These are phyloP conservation scores for Loriculus beryllinus DNA, from an alignment of 2,797 vertebrate genomes.

Conservation along the genomic window DNA sequence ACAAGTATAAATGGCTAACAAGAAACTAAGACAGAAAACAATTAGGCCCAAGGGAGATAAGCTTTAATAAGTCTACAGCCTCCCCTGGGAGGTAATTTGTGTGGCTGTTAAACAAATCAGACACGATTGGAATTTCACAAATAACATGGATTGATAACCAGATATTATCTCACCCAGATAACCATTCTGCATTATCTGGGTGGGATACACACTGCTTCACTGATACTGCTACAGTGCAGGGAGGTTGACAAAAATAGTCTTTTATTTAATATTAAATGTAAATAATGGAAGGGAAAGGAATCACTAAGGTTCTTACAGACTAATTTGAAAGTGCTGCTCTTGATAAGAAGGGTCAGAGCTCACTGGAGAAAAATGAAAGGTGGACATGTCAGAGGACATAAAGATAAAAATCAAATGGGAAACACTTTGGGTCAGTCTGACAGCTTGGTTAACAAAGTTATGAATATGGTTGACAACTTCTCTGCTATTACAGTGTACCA, in stretches of 20 bases:
- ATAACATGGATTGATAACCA: neutral
- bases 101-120: neutral
- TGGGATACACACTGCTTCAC: neutral
- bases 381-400: neutral
- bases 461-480: neutral
- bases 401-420: neutral
- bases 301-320: neutral
- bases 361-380: neutral
- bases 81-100: neutral
- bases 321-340: neutral
- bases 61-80: neutral
- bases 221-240: neutral
- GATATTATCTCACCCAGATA: neutral
- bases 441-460: neutral
- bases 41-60: neutral
- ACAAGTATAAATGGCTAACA: neutral
- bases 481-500: neutral
- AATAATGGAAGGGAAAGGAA: neutral
- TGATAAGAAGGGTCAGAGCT: neutral
- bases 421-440: neutral
- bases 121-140: conserved; percentile 4
- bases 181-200: neutral
- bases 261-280: neutral
- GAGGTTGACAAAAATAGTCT: neutral
- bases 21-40: neutral